Conservation (phyloP, 1,140 invertebrate species). For the Sycophila sp. region DNA sequence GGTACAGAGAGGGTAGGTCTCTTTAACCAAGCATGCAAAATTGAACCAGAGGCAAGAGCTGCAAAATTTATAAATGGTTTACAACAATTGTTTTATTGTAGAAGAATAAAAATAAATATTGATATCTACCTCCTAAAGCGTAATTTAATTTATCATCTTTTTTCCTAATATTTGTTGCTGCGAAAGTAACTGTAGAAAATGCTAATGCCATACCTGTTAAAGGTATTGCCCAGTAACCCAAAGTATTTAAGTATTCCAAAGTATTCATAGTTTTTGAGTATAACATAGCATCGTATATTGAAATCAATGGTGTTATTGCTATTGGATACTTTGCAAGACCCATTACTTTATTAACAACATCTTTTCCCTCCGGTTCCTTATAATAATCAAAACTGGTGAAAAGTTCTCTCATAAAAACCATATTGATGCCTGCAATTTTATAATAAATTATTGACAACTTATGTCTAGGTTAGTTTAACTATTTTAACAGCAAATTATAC, state of each 20-base stretch:
- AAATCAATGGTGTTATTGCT: conserved; percentile 56
- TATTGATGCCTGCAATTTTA: conserved; percentile 27
- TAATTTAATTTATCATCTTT: conserved; percentile 72
- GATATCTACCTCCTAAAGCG: conserved; percentile 45
- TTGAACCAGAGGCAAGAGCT: conserved; percentile 38
- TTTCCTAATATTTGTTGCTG: conserved; percentile 68
- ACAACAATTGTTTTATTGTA: no score
- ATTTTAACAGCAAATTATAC: no score
- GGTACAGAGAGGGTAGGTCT: conserved; percentile 47
- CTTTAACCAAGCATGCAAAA: conserved; percentile 45
- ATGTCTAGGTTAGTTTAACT: conserved; percentile 18
- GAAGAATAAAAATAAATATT: conserved; percentile 5
- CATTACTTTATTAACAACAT: conserved; percentile 72
- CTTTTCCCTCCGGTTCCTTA: conserved; percentile 76
- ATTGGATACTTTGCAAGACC: conserved; percentile 70
- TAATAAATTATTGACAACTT: background rate
- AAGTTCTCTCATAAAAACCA: background rate
- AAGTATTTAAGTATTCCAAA: conserved; percentile 60
- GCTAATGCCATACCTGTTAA: conserved; percentile 72
- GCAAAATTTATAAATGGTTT: conserved; percentile 19
- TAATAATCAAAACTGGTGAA: conserved; percentile 65
- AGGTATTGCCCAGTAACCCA: conserved; percentile 69
- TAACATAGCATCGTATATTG: conserved; percentile 69
- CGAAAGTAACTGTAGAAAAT: conserved; percentile 72
- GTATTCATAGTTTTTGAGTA: conserved; percentile 70